Base-by-base conservation (phyloP, 2,888 invertebrate species). In the Scotopteryx bipunctaria region DNA sequence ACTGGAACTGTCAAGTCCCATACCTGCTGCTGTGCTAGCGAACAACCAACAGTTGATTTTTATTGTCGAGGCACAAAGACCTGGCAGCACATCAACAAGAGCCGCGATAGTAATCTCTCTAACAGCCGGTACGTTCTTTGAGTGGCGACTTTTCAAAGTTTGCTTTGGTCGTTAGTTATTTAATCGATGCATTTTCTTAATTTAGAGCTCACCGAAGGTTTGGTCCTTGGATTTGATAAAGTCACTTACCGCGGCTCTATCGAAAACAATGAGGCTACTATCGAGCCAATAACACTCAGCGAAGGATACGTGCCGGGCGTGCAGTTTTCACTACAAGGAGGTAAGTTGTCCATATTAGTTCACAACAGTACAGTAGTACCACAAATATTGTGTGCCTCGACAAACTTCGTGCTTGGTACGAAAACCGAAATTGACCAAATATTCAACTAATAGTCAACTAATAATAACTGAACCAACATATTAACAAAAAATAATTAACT, bases 41-140 rank as follows among this genome's bases (percentile, higher is more conserved):
- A 69, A 61, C 44, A 67, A 67, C 38, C 63, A 63, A 14, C 67
- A 67, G 25, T 54, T 75, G n/a, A 45, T 69, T 0, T 69, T 73
- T 17, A 36, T 56, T 2, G 44, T 72, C 15, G 52, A 43, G 6
- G 73, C 75, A 1, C 41, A 55, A 16, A 64, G 58, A 36, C 55
- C 57, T 11, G 64, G 61, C 16, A 64, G 61, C 11, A 50, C 40
- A 3, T 54, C 50, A 2, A 61, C 66, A 1, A 51, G 57, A 31
- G 52, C 72, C 0, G 67, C 69, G 2, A 58, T 73, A 11, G 46
- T 69, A 3, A 59, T 73, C 9, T 49, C 60, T 1, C 40, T 68
- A 2, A 21, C 32, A n/a, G 54, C 56, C 16, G 64, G 66, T 56
- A 41, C 57, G 36, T 44, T n/a, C n/a, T n/a, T n/a, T n/a, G n/a